Evolutionary conservation across 2,797 vertebrate genomes (phyloP).

Genomic region (Phalloptychus januarius): DNA sequence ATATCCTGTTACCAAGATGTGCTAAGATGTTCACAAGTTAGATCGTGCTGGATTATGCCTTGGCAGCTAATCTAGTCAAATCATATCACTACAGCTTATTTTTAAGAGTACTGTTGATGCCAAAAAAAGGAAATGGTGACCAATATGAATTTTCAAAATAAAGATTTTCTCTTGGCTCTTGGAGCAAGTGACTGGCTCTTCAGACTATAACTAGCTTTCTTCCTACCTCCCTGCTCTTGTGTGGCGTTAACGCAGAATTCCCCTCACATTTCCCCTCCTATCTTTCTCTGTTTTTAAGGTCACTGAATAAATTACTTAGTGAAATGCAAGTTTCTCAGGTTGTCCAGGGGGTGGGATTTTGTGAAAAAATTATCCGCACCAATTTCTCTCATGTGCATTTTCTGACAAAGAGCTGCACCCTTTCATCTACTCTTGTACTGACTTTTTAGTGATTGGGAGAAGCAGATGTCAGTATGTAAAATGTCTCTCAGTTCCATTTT

Average conservation of each 20-base stretch:
- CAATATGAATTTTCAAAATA: slow-evolving; percentile 30
- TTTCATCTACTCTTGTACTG: neutral
- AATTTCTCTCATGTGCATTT: neutral
- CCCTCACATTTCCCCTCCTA: neutral
- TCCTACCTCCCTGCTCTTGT: slow-evolving; percentile 26
- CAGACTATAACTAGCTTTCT: slow-evolving; percentile 9
- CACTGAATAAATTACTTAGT: slow-evolving; percentile 1
- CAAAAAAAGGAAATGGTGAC: slow-evolving; percentile 52
- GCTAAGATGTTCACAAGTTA: slow-evolving; percentile 52
- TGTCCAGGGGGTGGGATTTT: neutral
- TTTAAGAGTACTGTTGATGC: slow-evolving; percentile 51
- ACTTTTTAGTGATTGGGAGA: slow-evolving; percentile 12
- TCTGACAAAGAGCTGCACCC: neutral
- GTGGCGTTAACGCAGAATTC: slow-evolving; percentile 23
- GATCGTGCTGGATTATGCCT: slow-evolving; percentile 58
- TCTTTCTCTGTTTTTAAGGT: slow-evolving; percentile 20
- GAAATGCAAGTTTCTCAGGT: neutral
- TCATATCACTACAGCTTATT: slow-evolving; percentile 61
- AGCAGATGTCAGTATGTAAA: slow-evolving; percentile 6
- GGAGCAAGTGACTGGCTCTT: slow-evolving; percentile 11
- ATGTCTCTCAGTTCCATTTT: slow-evolving; percentile 7
- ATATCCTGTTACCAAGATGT: slow-evolving; percentile 53
- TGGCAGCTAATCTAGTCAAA: slow-evolving; percentile 39
- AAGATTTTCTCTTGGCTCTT: slow-evolving; percentile 33
- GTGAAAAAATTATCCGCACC: neutral